Base-by-base conservation (phyloP, 64 coral and sea anemone genomes). In the Stylophora pistillata region DNA sequence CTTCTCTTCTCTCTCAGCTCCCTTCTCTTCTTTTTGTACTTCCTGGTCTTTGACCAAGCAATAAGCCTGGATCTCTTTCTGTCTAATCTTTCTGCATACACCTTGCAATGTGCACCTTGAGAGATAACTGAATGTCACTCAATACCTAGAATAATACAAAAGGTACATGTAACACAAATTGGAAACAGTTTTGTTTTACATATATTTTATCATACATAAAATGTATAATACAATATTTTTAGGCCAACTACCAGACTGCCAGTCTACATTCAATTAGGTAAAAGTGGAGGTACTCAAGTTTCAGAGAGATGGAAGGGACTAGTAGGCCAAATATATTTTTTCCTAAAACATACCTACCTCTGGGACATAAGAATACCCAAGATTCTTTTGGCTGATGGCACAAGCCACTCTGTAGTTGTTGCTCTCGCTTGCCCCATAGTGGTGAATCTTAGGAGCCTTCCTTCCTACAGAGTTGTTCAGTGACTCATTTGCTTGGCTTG, bases 381-480 rank as follows among this genome's bases (percentile, higher is more conserved):
- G 16, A 21, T 88, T 88, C 21, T 77, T 77, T 37, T 88, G 73
- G 9, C 56, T 23, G 32, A 88, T 61, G 13, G 56, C 72, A 68
- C 72, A 76, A 47, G 81, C 90, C 13, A 91, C 78, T 55, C 81
- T 30, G 14, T 60, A 87, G 37, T 93, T 85, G 34, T 74, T 70
- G 13, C 85, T 88, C 56, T 93, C 77, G 11, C 62, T 73, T 9
- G 52, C 41, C 17, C 91, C 76, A 82, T 81, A 93, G 52, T 87
- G 85, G 18, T 76, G 75, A 15, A 79, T 93, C 74, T 93, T 93
- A 0, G 91, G 91, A 7, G 84, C 85, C 26, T 93, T 92, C 59
- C 82, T 87, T 78, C 82, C 84, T 15, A 92, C 63, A 31, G 76
- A 58, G 76, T 73, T 73, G 71, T 92, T 87, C 2, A 94, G 47